A percentile compares a stretch with the other conserved stretches of the same genome.
Conservation (phyloP, 2,113 vertebrate genomes). For the Canis aureus region DNA sequence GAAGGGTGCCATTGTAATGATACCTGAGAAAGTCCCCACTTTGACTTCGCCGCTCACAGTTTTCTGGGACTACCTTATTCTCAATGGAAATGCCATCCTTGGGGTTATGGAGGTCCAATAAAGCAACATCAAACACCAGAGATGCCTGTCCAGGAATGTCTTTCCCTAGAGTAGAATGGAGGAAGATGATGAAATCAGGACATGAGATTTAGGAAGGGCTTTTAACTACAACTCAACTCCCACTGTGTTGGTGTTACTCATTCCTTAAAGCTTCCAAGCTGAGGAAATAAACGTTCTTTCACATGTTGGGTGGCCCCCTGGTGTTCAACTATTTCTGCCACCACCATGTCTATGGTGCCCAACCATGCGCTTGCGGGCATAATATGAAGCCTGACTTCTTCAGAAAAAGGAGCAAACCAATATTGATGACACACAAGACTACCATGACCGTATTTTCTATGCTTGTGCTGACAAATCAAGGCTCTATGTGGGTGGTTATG, state of each 20-base stretch:
- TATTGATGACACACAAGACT: background rate
- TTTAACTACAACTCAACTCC: background rate
- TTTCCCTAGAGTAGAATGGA: constrained; percentile 89
- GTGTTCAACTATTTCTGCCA: background rate
- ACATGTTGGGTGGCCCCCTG: background rate
- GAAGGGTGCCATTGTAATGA: constrained; percentile 96
- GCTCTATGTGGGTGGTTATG: background rate
- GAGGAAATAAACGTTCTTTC: background rate
- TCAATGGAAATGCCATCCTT: constrained; percentile 93
- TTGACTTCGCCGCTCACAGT: constrained; percentile 91
- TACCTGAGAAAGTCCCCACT: constrained; percentile 96
- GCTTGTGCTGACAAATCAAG: background rate
- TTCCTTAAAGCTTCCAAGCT: background rate
- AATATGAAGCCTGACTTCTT: background rate
- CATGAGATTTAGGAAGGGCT: background rate
- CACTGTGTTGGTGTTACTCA: background rate
- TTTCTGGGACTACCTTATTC: constrained; percentile 89
- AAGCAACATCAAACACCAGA: constrained; percentile 95
- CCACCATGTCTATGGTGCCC: background rate
- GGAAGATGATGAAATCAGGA: background rate
- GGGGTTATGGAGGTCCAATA: constrained; percentile 98
- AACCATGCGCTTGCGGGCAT: background rate
- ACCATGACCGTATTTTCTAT: background rate
- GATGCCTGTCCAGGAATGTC: constrained; percentile 98
- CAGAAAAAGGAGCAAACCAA: background rate